Base-by-base conservation (phyloP, 2,113 vertebrate species). In the Columba livia region DNA sequence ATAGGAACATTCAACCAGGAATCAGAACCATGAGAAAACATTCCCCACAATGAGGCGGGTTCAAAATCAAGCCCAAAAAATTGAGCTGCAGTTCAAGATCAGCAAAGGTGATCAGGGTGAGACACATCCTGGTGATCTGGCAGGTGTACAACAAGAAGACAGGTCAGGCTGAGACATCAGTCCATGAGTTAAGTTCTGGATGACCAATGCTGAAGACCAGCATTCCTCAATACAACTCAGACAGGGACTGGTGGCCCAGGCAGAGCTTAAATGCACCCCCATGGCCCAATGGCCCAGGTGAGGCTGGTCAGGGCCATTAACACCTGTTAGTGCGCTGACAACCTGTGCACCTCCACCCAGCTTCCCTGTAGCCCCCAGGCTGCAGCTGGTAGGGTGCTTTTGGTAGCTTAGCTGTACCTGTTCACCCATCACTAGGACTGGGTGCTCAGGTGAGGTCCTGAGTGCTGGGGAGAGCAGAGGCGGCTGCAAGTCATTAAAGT, bases 211-310 rank as follows among this genome's bases (percentile, higher is more conserved):
- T 14, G 5, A 21, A 34, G 16, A 21, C 25, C 69, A 81, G 6
- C 12, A 14, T 11, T 19, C 12, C n/a, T n/a, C 44, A 24, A 0
- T 1, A 4, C 8, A 51, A 1, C 44, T 64, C 3, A 29, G 3
- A 0, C 2, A 47, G 2, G 8, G 10, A 26, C 4, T 18, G 6
- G 14, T 2, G 12, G 3, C 7, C 69, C 48, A 31, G 62, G n/a
- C 24, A 74, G 64, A 57, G 51, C 38, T 77, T 21, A 58, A 70
- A 74, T 7, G 2, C 48, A 48, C 28, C 6, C 28, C 12, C 25
- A 58, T n/a, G 18, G 17, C 10, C 25, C 70, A 3, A 12, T 31
- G 31, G 47, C 44, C 42, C 6, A 44, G 42, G 42, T 44, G 42
- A 44, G 42, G 42, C 42, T 44, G 42, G 16, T 44, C 42, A 44